These are phyloP conservation scores for Drosophila neonasuta DNA, from an alignment of 2,888 invertebrate genomes.

Conservation along the genomic window DNA sequence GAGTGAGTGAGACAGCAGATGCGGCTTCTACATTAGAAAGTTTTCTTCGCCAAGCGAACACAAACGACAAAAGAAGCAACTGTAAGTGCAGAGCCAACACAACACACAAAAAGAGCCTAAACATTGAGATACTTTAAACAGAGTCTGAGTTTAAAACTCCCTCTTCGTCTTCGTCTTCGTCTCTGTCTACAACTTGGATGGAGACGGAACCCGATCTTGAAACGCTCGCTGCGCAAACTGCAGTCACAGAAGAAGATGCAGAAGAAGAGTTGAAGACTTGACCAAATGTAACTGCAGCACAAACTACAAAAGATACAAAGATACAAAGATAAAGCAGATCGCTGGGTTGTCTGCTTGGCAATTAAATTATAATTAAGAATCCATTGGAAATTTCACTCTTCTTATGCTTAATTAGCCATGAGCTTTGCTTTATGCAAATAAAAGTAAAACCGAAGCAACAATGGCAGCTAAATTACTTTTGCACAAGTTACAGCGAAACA, in stretches of 20 bases:
- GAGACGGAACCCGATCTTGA: constrained; percentile 36
- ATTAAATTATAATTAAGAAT: constrained; percentile 77
- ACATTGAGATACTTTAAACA: constrained; percentile 60
- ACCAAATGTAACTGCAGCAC: constrained; percentile 19
- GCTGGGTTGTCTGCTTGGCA: constrained; percentile 12
- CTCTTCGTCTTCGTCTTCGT: constrained; percentile 36
- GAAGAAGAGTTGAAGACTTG: constrained; percentile 12
- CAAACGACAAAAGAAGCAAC: constrained; percentile 69
- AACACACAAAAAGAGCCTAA: constrained; percentile 50
- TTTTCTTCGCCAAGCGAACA: constrained; percentile 60
- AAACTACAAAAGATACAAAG: neutral
- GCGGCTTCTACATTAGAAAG: constrained; percentile 76
- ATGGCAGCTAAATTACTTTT: constrained; percentile 47
- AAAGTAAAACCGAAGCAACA: constrained; percentile 70
- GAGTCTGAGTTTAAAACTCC: constrained; percentile 28
- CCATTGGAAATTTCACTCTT: constrained; percentile 67
- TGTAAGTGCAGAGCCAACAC: constrained; percentile 63
- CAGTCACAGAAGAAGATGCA: constrained; percentile 2
- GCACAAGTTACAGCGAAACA: constrained; percentile 62
- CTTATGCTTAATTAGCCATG: constrained; percentile 67
- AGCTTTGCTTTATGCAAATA: constrained; percentile 64
- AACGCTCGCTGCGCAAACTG: constrained; percentile 37
- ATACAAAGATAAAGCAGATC: neutral
- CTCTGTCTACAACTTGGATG: constrained; percentile 23
- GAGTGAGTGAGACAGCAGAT: constrained; percentile 44